Percentiles rank a stretch among this genome's conserved stretches.
phyloP scores from a whole-genome alignment of 1,140 invertebrate species.

The Nomia melanderi region DNA sequence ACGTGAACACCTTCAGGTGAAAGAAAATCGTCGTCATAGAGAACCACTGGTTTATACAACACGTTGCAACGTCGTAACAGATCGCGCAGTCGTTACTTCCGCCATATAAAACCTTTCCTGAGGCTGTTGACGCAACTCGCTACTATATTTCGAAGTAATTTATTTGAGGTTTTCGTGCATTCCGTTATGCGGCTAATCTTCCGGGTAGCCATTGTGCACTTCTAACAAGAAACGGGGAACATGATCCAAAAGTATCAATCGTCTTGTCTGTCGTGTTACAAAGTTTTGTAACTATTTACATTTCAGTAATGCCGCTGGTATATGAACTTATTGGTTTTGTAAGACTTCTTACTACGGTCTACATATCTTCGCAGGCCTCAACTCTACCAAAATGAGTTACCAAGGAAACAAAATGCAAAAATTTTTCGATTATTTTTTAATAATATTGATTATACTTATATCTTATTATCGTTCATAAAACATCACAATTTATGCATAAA shows the following conservation, averaged over 20 bases:
- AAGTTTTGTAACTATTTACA: neutral
- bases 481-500: too few relatives aligned
- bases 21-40: neutral
- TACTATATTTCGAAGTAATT: conserved; percentile 33
- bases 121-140: conserved; percentile 29
- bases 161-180: conserved; percentile 16
- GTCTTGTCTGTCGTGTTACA: conserved; percentile 1
- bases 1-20: too few relatives aligned
- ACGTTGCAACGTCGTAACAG: conserved; percentile 11
- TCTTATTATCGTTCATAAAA: too few relatives aligned
- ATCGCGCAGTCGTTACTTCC: conserved; percentile 28
- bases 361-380: neutral
- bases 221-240: neutral
- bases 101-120: conserved; percentile 25
- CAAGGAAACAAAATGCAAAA: too few relatives aligned
- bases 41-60: conserved; percentile 12
- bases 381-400: neutral
- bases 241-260: neutral
- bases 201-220: conserved; percentile 3
- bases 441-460: too few relatives aligned
- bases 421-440: too few relatives aligned
- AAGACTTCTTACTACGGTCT: neutral
- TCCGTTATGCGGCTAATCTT: conserved; percentile 26
- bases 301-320: neutral
- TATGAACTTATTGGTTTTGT: neutral